These are phyloP conservation scores for Darevskia mixta DNA, from an alignment of 2,797 vertebrate genomes.

Conservation along the genomic window DNA sequence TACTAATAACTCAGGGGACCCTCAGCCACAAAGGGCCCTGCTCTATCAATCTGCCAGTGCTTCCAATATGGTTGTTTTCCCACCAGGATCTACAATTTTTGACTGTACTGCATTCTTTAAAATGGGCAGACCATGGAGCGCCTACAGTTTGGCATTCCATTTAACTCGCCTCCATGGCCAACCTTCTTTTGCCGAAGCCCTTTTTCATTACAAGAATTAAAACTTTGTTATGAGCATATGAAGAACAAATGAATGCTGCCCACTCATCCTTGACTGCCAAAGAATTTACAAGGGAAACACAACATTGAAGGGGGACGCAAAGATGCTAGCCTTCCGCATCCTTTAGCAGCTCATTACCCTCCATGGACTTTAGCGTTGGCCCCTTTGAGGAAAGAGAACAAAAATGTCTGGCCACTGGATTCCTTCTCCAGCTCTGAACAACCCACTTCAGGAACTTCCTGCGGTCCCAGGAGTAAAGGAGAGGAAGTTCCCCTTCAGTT, in stretches of 20 bases:
- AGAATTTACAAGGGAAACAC: constrained; percentile 36
- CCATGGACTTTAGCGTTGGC: neutral
- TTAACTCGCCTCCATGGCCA: neutral
- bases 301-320: neutral
- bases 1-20: too few relatives aligned
- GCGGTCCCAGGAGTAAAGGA: neutral
- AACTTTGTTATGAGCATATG: neutral
- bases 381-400: neutral
- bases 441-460: neutral
- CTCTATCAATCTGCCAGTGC: too few relatives aligned
- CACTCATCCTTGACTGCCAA: constrained; percentile 9
- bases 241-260: neutral
- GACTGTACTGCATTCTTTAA: neutral
- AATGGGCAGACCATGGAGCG: neutral
- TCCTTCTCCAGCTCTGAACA: neutral
- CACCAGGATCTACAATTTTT: neutral
- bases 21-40: too few relatives aligned
- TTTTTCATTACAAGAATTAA: neutral
- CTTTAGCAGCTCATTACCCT: neutral
- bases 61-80: neutral
- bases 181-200: neutral
- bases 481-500: constrained; percentile 39
- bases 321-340: neutral
- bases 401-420: constrained; percentile 17
- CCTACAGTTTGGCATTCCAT: neutral